Evolutionary conservation across 2,888 invertebrate species (phyloP).

Genomic region (Dolichomitus sp.): DNA sequence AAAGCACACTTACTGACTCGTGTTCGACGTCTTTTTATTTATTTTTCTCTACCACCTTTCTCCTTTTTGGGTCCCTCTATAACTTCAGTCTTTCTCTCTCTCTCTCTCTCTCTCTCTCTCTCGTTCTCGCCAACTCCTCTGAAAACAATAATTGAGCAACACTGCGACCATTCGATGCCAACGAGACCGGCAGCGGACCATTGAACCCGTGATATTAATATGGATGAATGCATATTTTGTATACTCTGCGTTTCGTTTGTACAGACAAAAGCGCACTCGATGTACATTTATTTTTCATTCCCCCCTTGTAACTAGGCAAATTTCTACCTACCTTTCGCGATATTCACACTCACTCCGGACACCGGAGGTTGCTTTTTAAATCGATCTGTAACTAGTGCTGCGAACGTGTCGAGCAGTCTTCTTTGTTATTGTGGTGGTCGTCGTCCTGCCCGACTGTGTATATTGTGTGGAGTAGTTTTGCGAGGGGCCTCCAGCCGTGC

Average conservation of each 20-base stretch:
- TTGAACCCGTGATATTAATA: conserved; percentile 59
- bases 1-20: conserved; percentile 5
- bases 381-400: conserved; percentile 18
- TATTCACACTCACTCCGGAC: conserved; percentile 9
- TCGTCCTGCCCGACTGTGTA: conserved; percentile 23
- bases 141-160: conserved; percentile 52
- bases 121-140: conserved; percentile 10
- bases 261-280: conserved; percentile 1
- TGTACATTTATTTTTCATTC: conserved; percentile 21
- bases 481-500: conserved; percentile 45
- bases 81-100: conserved; percentile 43
- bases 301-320: background rate
- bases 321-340: conserved; percentile 2
- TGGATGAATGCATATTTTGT: conserved; percentile 41
- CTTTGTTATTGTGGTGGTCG: conserved; percentile 26
- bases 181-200: conserved; percentile 21
- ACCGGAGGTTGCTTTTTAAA: conserved; percentile 20
- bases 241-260: background rate
- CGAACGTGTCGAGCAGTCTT: conserved; percentile 29
- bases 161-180: conserved; percentile 42
- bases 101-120: conserved; percentile 6
- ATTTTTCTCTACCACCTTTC: background rate
- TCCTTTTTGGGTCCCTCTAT: conserved; percentile 16
- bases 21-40: conserved; percentile 33
- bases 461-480: background rate